Evolutionary conservation across 2,888 invertebrate genomes (phyloP), one percentile per base, ranked within the genome.

Genomic region (Trachelus tabidus): DNA sequence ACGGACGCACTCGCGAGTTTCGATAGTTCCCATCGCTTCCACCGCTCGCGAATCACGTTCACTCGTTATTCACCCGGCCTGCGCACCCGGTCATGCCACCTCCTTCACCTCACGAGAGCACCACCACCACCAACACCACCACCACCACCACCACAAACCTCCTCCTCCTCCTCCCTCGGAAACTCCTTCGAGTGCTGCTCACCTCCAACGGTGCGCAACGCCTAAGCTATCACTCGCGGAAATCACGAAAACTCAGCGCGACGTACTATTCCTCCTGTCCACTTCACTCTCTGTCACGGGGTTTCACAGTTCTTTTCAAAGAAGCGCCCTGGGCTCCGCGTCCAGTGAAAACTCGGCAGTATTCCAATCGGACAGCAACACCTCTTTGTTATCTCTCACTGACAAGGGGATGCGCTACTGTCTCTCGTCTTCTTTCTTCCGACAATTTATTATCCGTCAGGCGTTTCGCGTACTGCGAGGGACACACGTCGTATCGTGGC

Each of bases 1-100:
- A 71, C 71, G 71, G 34, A 71, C 71, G 71, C 71, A 71, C 71
- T 71, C 71, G 71, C 71, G 71, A 71, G 31, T 71, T 34, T 71
- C 71, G 71, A 71, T 71, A 71, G 71, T 71, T 71, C 71, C 71
- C 71, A 71, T 71, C 71, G 71, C 71, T 71, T 71, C 71, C 33
- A 71, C 71, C 71, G 71, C 31, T 71, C 71, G 71, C 71, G 33
- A 34, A 31, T 31, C 71, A 34, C 71, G 71, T 33, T 34, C 71
- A 34, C 71, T 71, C 71, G 71, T 71, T 71, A 31, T 71, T 71
- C 33, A 71, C 71, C 71, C 71, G 34, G 71, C 33, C 71, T 71
- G 71, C 33, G 71, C 33, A 33, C 34, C 34, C 71, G 71, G 71
- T 34, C 71, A 71, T 34, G 34, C 71, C 71, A 34, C 33, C 33